Evolutionary conservation across 2,797 vertebrate genomes (phyloP), one percentile per base, ranked within the genome.

Genomic region (Sardinella longiceps): DNA sequence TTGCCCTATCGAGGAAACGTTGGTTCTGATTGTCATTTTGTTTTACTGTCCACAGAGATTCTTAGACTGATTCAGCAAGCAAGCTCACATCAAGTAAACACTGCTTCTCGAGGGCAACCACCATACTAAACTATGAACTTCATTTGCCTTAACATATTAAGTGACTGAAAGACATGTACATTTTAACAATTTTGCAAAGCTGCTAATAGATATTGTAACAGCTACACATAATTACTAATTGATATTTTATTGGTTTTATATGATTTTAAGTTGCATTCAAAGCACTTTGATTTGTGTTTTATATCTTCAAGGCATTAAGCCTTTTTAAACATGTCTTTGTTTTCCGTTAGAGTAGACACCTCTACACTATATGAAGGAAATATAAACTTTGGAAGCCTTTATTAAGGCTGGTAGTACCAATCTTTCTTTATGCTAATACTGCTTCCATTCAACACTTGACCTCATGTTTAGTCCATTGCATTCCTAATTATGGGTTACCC

Each of bases 221-320:
- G 18, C 39, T 39, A 77, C 6, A 37, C 10, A 74, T 39, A 10
- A 74, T 1, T 39, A 39, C 33, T 37, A 20, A 74, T 37, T 23
- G 4, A 9, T 33, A 43, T 33, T 1, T 43, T 10, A 77, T 43
- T 77, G 70, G 43, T 77, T 77, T 43, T 77, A 43, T 39, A 43
- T 77, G 5, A 43, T 77, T 25, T 58, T 60, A 60, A 43, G 20
- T 53, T 23, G 51, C 18, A 51, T 51, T 37, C 33, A 74, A 18
- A 39, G 30, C 66, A 77, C 70, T 77, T 77, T 77, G 6, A 77
- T 77, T 43, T 77, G 18, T 18, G 70, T 77, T 74, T 74, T 39
- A 77, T 77, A 20, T 39, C 10, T 30, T 12, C 66, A 74, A 20
- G 18, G 39, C 70, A 77, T 77, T 39, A n/a, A 60, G n/a, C n/a